Base-by-base conservation (phyloP, 2,113 vertebrate species). In the Scophthalmus maximus region DNA sequence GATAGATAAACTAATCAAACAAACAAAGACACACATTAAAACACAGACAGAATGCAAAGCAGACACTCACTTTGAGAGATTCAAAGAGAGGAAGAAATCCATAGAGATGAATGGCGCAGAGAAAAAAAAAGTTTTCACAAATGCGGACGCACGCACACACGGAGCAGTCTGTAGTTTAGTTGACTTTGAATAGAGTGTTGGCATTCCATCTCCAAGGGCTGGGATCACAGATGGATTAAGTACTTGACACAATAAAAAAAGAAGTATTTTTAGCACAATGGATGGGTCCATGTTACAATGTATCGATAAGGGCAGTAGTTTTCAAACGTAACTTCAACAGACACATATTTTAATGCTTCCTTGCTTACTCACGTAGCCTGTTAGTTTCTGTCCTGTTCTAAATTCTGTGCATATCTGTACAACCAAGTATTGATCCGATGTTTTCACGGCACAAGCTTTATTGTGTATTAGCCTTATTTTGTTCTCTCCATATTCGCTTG, bases 1-100 rank as follows among this genome's bases (percentile, higher is more conserved):
- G 84, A 86, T 86, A 90, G 90, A 92, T 90, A 88, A 87, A 87
- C 81, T 84, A 88, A 89, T 88, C 85, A 89, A 90, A 90, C 83
- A 92, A 89, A 88, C 77, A 86, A 85, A 76, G 75, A 86, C 60
- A 51, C 82, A 58, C 69, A 81, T 84, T 84, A 67, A 84, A 87
- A 87, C 76, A 76, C 76, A 79, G 66, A 51, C 70, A 27, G 86
- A 87, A 82, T 89, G 78, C 73, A 83, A 89, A 89, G 56, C 81
- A 79, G 74, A 78, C 67, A 38, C 77, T 74, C 66, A 73, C 79
- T 81, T 9, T 6, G 73, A 79, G 44, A 75, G 63, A 86, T 11
- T 42, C 71, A 71, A 68, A 79, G 70, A 58, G 71, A 58, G 61
- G 51, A 76, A 68, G 58, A 40, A 69, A 44, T 30, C 61, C 68